phyloP scores from a whole-genome alignment of 1,140 invertebrate species.

The Pemphigus obesinymphae region DNA sequence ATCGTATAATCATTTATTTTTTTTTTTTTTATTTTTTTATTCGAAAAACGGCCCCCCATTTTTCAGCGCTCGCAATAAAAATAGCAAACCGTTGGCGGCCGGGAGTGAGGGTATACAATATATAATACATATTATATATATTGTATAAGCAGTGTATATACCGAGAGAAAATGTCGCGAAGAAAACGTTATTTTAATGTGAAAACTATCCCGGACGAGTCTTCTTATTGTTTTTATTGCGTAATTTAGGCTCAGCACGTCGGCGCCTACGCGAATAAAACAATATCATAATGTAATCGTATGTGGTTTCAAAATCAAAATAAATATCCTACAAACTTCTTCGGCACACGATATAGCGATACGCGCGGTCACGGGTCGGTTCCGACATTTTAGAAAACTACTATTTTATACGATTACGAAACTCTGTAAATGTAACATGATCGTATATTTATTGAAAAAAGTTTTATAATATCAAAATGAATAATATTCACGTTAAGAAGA shows the following conservation, averaged over 20 bases:
- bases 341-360: no score
- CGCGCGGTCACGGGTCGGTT: no score
- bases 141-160: no score
- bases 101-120: background rate
- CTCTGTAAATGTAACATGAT: no score
- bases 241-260: no score
- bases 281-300: constrained; percentile 8
- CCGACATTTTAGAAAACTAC: no score
- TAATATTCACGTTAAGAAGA: no score
- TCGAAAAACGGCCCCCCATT: background rate
- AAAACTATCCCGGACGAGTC: background rate
- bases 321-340: background rate
- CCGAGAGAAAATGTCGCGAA: background rate
- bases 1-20: background rate
- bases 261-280: background rate
- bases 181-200: constrained; percentile 36
- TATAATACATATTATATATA: no score
- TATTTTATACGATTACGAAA: no score
- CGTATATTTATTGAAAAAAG: no score
- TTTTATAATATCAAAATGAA: no score
- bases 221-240: no score
- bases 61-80: constrained; percentile 1
- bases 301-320: background rate
- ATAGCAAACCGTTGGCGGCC: background rate
- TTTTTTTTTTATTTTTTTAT: background rate